Evolutionary conservation across 2,888 invertebrate species (phyloP).

Genomic region (Schizaphis graminum): DNA sequence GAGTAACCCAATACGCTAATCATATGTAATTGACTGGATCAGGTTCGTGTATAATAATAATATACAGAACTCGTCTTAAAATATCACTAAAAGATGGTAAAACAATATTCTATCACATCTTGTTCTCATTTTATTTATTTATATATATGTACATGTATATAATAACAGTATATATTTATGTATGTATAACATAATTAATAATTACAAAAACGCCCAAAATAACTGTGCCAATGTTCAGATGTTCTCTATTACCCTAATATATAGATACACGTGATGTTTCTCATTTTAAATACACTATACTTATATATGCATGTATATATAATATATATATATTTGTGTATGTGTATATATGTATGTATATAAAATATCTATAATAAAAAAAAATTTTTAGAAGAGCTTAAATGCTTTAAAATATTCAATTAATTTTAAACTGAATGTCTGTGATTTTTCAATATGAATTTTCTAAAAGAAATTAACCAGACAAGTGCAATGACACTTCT

Average conservation of each 20-base stretch:
- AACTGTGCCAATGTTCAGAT: conserved; percentile 63
- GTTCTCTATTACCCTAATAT: conserved; percentile 27
- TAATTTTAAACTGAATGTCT: conserved; percentile 58
- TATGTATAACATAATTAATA: conserved; percentile 47
- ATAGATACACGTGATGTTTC: conserved; percentile 47
- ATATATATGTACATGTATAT: conserved; percentile 33
- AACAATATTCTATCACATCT: conserved; percentile 51
- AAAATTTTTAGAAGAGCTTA: conserved; percentile 29
- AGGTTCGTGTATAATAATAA: conserved; percentile 44
- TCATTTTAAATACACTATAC: conserved; percentile 43
- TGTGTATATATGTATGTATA: background rate
- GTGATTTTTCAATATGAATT: conserved; percentile 63
- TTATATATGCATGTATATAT: conserved; percentile 33
- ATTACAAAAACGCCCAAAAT: conserved; percentile 56
- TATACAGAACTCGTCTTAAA: conserved; percentile 30
- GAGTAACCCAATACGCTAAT: conserved; percentile 52
- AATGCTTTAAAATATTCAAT: conserved; percentile 55
- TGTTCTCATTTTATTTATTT: conserved; percentile 63
- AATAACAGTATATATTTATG: conserved; percentile 36
- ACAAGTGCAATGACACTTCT: conserved; percentile 64
- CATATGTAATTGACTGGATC: conserved; percentile 30
- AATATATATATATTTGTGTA: background rate
- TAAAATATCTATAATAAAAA: background rate
- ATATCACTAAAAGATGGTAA: conserved; percentile 52
- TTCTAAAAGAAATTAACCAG: conserved; percentile 42